Percentiles rank a stretch among this genome's conserved stretches.
phyloP scores from a whole-genome alignment of 2,797 vertebrate species.

The Typhlichthys eigenmanni region DNA sequence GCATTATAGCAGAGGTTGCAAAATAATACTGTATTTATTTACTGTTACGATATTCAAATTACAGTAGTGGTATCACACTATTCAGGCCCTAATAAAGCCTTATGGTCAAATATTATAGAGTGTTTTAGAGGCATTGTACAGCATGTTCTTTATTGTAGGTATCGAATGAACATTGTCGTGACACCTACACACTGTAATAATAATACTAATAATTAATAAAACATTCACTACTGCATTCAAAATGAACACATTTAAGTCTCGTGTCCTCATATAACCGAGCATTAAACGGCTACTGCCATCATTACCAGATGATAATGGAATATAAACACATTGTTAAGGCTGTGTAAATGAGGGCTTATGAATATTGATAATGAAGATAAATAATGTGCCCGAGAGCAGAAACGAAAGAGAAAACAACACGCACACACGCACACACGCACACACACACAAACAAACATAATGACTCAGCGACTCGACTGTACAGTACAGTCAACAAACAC shows the following conservation, averaged over 20 bases:
- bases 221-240: too few relatives aligned
- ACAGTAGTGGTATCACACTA: constrained; percentile 18
- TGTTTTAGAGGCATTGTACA: constrained; percentile 10
- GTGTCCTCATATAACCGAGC: too few relatives aligned
- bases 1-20: too few relatives aligned
- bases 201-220: constrained; percentile 5
- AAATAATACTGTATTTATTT: too few relatives aligned
- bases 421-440: neutral
- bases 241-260: too few relatives aligned
- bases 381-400: neutral
- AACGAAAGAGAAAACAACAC: neutral
- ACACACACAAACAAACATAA: constrained; percentile 7
- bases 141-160: constrained; percentile 5
- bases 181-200: constrained; percentile 10
- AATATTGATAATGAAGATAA: constrained; percentile 37
- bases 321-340: neutral
- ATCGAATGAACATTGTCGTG: constrained; percentile 44
- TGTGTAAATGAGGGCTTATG: constrained; percentile 3
- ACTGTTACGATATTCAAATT: neutral
- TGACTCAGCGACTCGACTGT: constrained; percentile 6
- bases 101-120: constrained; percentile 19
- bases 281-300: too few relatives aligned
- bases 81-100: constrained; percentile 23
- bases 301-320: too few relatives aligned
- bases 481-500: constrained; percentile 21